Conservation (phyloP, 2,888 invertebrate species). For the Mimas tiliae region DNA sequence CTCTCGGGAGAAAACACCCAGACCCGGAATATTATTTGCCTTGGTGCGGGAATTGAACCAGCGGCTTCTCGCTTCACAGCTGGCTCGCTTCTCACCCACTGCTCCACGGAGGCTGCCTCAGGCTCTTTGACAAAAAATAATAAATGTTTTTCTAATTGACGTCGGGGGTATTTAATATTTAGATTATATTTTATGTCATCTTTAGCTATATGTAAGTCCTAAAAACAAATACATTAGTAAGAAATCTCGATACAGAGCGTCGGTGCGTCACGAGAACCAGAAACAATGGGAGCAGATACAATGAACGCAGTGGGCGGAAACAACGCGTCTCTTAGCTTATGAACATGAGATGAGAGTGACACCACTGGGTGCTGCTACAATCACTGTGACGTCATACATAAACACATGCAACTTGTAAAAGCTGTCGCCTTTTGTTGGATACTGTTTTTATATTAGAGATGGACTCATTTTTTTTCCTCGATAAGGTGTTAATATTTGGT, state of each 20-base stretch:
- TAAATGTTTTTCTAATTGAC: too few species aligned
- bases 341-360: slow-evolving; percentile 42
- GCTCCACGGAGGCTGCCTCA: too few species aligned
- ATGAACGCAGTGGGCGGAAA: slow-evolving; percentile 60
- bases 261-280: slow-evolving; percentile 8
- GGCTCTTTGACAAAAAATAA: too few species aligned
- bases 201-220: background rate
- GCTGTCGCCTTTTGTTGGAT: background rate
- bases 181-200: background rate
- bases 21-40: too few species aligned
- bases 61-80: too few species aligned
- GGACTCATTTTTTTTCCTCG: too few species aligned
- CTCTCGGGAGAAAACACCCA: too few species aligned
- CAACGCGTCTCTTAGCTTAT: slow-evolving; percentile 39
- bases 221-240: slow-evolving; percentile 8
- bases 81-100: too few species aligned
- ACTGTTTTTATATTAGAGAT: too few species aligned
- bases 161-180: too few species aligned
- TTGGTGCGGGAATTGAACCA: too few species aligned
- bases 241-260: slow-evolving; percentile 30
- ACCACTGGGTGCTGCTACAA: slow-evolving; percentile 19
- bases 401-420: background rate
- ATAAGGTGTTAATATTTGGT: too few species aligned
- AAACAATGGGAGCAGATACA: slow-evolving; percentile 55
- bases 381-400: slow-evolving; percentile 17